These are phyloP conservation scores for Carollia perspicillata DNA, from an alignment of 2,113 vertebrate genomes.

Conservation along the genomic window DNA sequence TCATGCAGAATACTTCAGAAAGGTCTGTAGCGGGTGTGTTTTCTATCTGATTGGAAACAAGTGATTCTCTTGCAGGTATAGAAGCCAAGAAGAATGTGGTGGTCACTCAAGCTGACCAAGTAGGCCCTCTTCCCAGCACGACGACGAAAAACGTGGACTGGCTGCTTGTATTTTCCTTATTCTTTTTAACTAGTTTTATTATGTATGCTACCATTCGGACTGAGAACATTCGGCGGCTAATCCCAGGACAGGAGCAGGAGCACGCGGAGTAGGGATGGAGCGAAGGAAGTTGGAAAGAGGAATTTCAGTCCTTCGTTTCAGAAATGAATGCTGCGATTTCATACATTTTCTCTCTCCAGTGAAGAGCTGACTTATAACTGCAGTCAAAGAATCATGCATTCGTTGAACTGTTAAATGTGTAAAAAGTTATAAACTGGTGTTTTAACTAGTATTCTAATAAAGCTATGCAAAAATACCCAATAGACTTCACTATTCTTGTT, in stretches of 20 bases:
- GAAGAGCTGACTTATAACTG: constrained; percentile 17
- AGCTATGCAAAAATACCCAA: not conserved
- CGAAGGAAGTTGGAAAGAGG: not conserved
- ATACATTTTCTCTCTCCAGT: not conserved
- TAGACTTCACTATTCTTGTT: constrained; percentile 44
- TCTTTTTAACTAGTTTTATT: constrained; percentile 91
- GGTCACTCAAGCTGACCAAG: constrained; percentile 86
- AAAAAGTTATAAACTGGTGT: not conserved
- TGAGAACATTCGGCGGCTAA: constrained; percentile 94
- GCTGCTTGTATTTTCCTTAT: constrained; percentile 94
- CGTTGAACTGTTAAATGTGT: constrained; percentile 35
- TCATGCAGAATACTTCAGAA: not conserved
- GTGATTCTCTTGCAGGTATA: constrained; percentile 85
- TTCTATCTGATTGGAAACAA: constrained; percentile 38
- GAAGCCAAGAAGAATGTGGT: constrained; percentile 84
- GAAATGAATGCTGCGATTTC: not conserved
- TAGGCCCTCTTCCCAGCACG: constrained; percentile 89
- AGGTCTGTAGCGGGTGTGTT: not conserved
- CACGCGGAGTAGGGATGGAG: constrained; percentile 87
- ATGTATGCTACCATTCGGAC: constrained; percentile 92
- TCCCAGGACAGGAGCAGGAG: constrained; percentile 96
- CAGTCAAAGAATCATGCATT: constrained; percentile 44
- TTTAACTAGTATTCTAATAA: constrained; percentile 48
- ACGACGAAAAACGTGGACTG: constrained; percentile 92
- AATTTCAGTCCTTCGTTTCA: not conserved